Conservation (phyloP, 2,113 vertebrate species). For the Catharus minimus region DNA sequence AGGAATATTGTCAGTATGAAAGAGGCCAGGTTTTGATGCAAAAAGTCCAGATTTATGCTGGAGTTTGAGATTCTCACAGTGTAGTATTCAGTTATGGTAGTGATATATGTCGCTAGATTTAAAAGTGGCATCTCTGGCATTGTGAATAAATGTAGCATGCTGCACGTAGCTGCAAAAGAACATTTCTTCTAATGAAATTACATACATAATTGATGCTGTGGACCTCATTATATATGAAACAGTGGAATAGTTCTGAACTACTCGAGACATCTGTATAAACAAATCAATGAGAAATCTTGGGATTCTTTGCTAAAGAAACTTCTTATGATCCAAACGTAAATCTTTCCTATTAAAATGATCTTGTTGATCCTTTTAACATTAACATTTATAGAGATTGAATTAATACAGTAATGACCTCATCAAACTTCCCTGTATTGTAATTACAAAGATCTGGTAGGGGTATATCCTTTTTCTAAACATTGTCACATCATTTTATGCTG, state of each 20-base stretch:
- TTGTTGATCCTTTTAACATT: not conserved
- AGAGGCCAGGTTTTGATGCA: not conserved
- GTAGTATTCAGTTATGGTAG: not conserved
- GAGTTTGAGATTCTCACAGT: not conserved
- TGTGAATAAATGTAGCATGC: not conserved
- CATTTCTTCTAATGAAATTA: conserved; percentile 17
- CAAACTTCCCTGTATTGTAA: not conserved
- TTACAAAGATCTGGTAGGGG: conserved; percentile 9
- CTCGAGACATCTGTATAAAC: not conserved
- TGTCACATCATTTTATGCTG: conserved; percentile 51
- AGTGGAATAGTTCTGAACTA: conserved; percentile 9
- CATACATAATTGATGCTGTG: not conserved
- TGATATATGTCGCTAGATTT: not conserved
- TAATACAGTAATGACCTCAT: conserved; percentile 2
- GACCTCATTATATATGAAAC: not conserved
- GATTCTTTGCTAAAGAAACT: not conserved
- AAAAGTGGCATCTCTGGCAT: not conserved
- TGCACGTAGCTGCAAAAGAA: not conserved
- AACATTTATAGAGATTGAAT: not conserved
- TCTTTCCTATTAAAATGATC: not conserved
- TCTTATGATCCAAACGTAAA: not conserved
- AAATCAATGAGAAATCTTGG: not conserved
- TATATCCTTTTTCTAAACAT: conserved; percentile 57
- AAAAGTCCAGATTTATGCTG: not conserved
- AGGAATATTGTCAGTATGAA: not conserved